A percentile compares a stretch with the other conserved stretches of the same genome.
Conservation (phyloP, 2,113 vertebrate genomes). For the Thamnophis sirtalis region DNA sequence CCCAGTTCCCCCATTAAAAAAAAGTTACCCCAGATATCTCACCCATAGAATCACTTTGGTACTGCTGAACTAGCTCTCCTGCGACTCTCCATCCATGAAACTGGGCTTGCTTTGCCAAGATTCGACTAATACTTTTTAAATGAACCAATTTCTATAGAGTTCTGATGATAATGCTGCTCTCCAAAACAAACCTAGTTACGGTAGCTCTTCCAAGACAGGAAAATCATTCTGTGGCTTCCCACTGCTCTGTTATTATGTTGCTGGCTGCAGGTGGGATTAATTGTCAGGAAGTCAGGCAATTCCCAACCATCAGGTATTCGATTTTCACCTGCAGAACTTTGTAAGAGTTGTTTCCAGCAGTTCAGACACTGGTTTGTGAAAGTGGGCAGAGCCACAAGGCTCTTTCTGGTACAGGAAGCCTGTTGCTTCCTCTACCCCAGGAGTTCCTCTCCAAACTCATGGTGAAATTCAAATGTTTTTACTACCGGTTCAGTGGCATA, state of each 20-base stretch:
- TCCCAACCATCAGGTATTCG: neutral
- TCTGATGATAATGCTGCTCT: neutral
- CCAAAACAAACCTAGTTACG: neutral
- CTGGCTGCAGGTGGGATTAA: conserved; percentile 26
- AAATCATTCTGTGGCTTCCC: neutral
- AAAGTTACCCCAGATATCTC: neutral
- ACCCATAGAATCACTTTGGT: neutral
- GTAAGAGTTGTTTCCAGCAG: fast-evolving
- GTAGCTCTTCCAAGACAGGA: conserved; percentile 9
- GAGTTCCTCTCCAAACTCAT: neutral
- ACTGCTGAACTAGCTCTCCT: neutral
- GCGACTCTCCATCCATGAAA: neutral
- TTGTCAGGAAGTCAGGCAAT: conserved; percentile 28
- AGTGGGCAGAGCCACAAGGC: neutral
- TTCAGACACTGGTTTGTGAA: neutral
- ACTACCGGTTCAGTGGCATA: too few species aligned
- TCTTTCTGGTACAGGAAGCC: neutral
- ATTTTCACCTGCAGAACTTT: neutral
- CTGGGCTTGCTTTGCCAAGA: neutral
- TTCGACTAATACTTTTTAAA: neutral
- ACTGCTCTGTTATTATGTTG: neutral
- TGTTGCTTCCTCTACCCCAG: neutral
- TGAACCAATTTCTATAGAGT: neutral
- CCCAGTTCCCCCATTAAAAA: neutral
- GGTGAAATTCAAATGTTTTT: too few species aligned